Percentiles rank a stretch among this genome's conserved stretches.
phyloP scores from a whole-genome alignment of 2,113 vertebrate genomes.

The Lasiurus cinereus region DNA sequence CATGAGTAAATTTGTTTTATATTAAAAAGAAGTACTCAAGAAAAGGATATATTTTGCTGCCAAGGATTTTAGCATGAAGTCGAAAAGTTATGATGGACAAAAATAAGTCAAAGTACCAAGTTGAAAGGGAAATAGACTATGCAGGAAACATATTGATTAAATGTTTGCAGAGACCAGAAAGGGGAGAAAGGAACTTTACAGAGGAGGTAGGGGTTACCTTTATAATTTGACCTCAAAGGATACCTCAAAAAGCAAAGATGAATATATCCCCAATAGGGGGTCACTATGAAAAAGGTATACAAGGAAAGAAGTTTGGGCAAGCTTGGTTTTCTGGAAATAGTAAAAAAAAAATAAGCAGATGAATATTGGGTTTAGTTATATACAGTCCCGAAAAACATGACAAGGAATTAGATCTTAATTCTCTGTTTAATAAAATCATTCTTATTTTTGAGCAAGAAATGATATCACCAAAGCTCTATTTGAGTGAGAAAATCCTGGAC shows the following conservation, averaged over 20 bases:
- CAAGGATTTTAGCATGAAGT: conserved; percentile 19
- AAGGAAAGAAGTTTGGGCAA: not conserved
- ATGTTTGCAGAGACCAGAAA: not conserved
- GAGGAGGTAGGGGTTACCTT: not conserved
- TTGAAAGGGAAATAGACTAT: not conserved
- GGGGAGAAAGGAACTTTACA: not conserved
- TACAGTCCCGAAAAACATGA: not conserved
- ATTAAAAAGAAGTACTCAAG: not conserved
- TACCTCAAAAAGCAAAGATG: not conserved
- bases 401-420: not conserved
- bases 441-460: not conserved
- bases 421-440: not conserved
- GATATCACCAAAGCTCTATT: not conserved
- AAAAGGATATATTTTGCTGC: conserved; percentile 19
- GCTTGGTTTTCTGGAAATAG: not conserved
- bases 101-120: conserved; percentile 17
- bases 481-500: not conserved
- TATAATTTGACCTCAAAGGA: conserved; percentile 6
- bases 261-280: not conserved
- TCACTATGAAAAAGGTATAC: not conserved
- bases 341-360: not conserved
- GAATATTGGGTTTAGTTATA: not conserved
- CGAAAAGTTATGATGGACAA: conserved; percentile 22
- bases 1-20: conserved; percentile 17
- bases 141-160: not conserved